Evolutionary conservation across 2,113 vertebrate species (phyloP).

Genomic region (Podarcis muralis): DNA sequence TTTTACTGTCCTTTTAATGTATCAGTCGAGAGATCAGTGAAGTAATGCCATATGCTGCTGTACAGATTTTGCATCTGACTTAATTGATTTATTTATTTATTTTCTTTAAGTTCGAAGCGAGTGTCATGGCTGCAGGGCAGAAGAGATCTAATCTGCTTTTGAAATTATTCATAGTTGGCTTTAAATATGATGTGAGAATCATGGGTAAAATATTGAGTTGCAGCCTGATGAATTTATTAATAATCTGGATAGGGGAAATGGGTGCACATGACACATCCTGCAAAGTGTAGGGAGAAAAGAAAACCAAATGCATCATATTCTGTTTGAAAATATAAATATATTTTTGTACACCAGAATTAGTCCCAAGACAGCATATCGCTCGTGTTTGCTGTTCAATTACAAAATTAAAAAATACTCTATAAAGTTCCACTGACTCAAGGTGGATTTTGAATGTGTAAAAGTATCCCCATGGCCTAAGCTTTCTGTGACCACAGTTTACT

Average conservation of each 20-base stretch:
- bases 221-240: neutral
- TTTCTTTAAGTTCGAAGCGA: conserved; percentile 32
- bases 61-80: conserved; percentile 23
- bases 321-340: neutral
- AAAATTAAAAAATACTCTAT: neutral
- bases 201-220: neutral
- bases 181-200: conserved; percentile 21
- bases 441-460: neutral
- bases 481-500: neutral
- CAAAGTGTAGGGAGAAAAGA: neutral
- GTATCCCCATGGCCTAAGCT: neutral
- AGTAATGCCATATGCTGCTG: conserved; percentile 10
- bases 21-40: neutral
- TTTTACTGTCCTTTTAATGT: neutral
- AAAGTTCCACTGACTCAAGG: neutral
- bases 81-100: conserved; percentile 53
- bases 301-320: neutral
- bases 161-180: conserved; percentile 43
- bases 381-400: neutral
- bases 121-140: neutral
- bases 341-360: too few relatives aligned
- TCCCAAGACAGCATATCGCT: neutral
- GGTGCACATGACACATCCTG: neutral
- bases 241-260: neutral
- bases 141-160: conserved; percentile 17